phyloP scores from a whole-genome alignment of 2,113 vertebrate genomes.

The Sphyrna mokarran region DNA sequence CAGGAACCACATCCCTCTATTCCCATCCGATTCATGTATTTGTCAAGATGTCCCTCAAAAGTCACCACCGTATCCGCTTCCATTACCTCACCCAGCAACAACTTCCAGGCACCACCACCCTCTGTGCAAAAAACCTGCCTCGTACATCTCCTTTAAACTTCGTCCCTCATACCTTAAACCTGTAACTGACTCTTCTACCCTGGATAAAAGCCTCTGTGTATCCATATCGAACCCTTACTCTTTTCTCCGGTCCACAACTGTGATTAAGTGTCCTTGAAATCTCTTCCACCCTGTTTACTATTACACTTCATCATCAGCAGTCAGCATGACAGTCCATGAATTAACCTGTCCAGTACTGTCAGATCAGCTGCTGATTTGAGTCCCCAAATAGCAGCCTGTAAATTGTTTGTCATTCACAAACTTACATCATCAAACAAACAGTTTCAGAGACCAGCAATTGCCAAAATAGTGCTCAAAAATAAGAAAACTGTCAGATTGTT shows the following conservation, averaged over 20 bases:
- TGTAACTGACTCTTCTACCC: too few relatives aligned
- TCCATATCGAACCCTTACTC: too few relatives aligned
- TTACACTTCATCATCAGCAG: not conserved
- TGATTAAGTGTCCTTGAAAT: not conserved
- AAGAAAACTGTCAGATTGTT: not conserved
- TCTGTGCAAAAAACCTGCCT: too few relatives aligned
- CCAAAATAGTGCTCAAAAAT: not conserved
- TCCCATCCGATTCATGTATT: too few relatives aligned
- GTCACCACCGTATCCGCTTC: too few relatives aligned
- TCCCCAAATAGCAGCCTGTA: not conserved
- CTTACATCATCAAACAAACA: not conserved
- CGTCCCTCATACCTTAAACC: too few relatives aligned
- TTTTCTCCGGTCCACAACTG: not conserved
- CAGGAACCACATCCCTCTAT: too few relatives aligned
- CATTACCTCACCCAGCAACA: too few relatives aligned
- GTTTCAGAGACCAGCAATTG: not conserved
- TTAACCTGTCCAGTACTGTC: not conserved
- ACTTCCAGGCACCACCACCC: too few relatives aligned
- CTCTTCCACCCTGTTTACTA: not conserved
- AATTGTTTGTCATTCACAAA: not conserved
- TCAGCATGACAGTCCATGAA: not conserved
- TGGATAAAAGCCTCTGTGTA: too few relatives aligned
- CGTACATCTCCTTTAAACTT: too few relatives aligned
- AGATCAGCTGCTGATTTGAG: not conserved
- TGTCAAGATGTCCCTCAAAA: too few relatives aligned